Evolutionary conservation across 2,888 invertebrate species (phyloP).

Genomic region (Glyphotaelius pellucidus): DNA sequence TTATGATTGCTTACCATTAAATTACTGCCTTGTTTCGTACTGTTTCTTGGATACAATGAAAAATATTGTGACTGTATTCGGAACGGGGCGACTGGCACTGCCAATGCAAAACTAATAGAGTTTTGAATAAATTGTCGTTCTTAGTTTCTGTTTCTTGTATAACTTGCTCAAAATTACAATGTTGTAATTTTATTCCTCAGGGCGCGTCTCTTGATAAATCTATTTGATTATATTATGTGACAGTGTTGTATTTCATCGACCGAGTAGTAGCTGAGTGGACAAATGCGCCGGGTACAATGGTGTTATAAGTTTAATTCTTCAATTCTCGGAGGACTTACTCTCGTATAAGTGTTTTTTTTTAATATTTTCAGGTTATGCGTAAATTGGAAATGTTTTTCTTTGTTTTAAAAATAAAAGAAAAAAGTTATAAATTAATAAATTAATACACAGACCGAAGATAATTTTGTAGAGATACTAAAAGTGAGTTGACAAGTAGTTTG

Average conservation of each 20-base stretch:
- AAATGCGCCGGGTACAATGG: no score
- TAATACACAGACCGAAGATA: no score
- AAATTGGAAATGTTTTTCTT: no score
- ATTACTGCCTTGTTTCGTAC: background rate
- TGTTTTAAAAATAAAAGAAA: no score
- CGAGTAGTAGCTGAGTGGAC: no score
- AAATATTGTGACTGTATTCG: background rate
- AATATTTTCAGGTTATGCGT: no score
- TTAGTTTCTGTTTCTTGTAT: background rate
- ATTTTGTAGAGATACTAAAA: no score
- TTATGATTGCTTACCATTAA: constrained; percentile 2
- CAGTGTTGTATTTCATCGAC: background rate
- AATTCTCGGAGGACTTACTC: no score
- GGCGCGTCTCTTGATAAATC: background rate
- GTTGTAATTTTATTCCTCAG: background rate
- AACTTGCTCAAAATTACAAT: background rate
- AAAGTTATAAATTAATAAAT: no score
- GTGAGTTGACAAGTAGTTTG: no score
- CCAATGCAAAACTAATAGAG: background rate
- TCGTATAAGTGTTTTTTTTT: no score
- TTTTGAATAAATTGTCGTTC: background rate
- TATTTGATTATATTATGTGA: background rate
- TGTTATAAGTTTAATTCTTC: no score
- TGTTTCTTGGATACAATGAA: background rate
- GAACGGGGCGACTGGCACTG: background rate